These are phyloP conservation scores for Scolopax rusticola DNA, from an alignment of 2,797 vertebrate genomes.

Conservation along the genomic window DNA sequence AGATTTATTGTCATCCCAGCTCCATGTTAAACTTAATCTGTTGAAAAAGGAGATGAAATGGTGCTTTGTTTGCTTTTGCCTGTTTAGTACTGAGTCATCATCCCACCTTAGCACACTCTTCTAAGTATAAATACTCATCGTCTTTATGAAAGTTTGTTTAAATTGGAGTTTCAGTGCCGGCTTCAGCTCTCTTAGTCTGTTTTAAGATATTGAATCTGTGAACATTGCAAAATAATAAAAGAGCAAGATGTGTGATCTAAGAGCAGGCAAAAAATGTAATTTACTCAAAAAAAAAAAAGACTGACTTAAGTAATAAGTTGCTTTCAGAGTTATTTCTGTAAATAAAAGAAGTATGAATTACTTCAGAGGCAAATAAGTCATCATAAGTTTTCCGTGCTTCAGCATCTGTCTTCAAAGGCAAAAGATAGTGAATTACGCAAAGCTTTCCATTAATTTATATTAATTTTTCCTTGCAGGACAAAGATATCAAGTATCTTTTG, in stretches of 20 bases:
- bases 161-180: not conserved
- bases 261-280: not conserved
- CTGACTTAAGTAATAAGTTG: not conserved
- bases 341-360: not conserved
- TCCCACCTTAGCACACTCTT: not conserved
- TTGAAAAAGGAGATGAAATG: not conserved
- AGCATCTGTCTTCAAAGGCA: not conserved
- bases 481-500: not conserved
- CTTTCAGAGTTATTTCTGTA: not conserved
- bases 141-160: not conserved
- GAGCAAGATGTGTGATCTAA: not conserved
- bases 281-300: not conserved
- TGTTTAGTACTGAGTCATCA: not conserved
- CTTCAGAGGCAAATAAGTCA: not conserved
- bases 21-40: not conserved
- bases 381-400: not conserved
- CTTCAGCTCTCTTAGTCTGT: not conserved
- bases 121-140: not conserved
- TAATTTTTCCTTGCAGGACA: not conserved
- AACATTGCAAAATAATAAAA: not conserved
- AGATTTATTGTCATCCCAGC: not conserved
- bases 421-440: not conserved
- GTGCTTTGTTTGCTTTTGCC: constrained; percentile 14
- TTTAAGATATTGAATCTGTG: not conserved
- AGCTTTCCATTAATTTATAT: not conserved